A percentile compares a stretch with the other conserved stretches of the same genome.
These are phyloP conservation scores for Calameuta idolon DNA, from an alignment of 2,888 invertebrate genomes.

Conservation along the genomic window DNA sequence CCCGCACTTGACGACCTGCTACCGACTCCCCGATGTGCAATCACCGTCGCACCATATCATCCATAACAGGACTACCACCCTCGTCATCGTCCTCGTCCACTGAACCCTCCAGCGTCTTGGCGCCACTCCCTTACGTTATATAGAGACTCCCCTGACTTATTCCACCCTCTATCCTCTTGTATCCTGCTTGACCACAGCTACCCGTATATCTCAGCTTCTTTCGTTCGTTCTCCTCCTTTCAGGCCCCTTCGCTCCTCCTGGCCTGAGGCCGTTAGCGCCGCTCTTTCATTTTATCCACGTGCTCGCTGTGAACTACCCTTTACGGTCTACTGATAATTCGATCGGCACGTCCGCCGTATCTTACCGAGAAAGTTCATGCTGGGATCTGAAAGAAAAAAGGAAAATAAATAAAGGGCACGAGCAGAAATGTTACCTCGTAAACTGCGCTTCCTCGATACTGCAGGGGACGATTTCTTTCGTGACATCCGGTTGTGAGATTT, in stretches of 20 bases:
- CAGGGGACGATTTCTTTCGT: not conserved
- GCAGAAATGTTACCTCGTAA: not conserved
- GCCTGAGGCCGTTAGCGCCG: not conserved
- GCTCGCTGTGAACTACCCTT: not conserved
- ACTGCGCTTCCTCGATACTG: not conserved
- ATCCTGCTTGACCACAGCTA: not conserved
- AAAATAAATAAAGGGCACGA: not conserved
- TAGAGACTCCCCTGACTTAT: not conserved
- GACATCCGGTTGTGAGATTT: not conserved
- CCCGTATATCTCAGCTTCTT: not conserved
- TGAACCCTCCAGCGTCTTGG: not conserved
- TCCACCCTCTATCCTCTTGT: conserved; percentile 8
- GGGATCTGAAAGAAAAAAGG: not conserved
- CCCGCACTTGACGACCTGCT: not conserved
- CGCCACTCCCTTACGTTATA: conserved; percentile 10
- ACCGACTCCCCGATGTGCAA: conserved; percentile 9
- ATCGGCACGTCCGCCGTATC: not conserved
- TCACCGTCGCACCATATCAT: conserved; percentile 7
- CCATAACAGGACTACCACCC: conserved; percentile 1
- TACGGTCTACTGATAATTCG: not conserved
- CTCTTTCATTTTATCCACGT: not conserved
- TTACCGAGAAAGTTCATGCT: not conserved
- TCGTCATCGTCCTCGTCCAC: not conserved
- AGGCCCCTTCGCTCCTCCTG: not conserved
- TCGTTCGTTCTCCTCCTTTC: not conserved